Percentiles rank a stretch among this genome's conserved stretches.
Conservation (phyloP, 2,797 vertebrate species). For the Hafferia zeledoni region DNA sequence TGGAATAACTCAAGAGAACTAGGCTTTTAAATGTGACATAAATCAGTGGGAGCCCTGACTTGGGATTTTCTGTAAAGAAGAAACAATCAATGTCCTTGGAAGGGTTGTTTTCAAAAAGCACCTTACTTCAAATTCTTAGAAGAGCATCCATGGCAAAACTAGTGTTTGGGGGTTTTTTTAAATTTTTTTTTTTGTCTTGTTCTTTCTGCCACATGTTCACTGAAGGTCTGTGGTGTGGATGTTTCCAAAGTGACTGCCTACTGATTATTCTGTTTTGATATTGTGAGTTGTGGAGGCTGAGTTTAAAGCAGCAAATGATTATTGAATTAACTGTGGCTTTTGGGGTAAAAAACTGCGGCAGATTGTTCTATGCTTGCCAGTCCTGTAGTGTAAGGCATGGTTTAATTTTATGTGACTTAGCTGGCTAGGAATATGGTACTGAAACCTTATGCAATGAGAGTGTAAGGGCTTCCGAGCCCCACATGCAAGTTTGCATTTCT, state of each 20-base stretch:
- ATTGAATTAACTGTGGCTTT: neutral
- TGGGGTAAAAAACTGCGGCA: neutral
- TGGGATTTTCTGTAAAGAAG: constrained; percentile 71
- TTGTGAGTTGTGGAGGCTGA: neutral
- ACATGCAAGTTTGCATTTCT: neutral
- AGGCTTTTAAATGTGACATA: constrained; percentile 72
- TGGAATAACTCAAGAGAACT: constrained; percentile 72
- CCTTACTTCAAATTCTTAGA: constrained; percentile 42
- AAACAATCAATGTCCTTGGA: constrained; percentile 72
- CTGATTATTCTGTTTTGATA: neutral
- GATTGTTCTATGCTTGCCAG: neutral
- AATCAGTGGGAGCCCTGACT: constrained; percentile 73
- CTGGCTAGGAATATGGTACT: neutral
- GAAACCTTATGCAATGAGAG: neutral
- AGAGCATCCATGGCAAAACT: constrained; percentile 26
- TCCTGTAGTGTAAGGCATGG: neutral
- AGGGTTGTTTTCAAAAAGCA: constrained; percentile 61
- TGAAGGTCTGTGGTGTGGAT: neutral
- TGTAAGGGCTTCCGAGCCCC: neutral
- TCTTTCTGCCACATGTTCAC: neutral
- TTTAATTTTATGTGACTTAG: neutral
- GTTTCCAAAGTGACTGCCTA: neutral
- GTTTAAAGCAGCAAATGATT: neutral
- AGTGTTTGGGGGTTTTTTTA: neutral
- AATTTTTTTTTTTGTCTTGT: neutral